Base-by-base conservation (phyloP, 1,140 invertebrate species). In the Zaprionus capensis region DNA sequence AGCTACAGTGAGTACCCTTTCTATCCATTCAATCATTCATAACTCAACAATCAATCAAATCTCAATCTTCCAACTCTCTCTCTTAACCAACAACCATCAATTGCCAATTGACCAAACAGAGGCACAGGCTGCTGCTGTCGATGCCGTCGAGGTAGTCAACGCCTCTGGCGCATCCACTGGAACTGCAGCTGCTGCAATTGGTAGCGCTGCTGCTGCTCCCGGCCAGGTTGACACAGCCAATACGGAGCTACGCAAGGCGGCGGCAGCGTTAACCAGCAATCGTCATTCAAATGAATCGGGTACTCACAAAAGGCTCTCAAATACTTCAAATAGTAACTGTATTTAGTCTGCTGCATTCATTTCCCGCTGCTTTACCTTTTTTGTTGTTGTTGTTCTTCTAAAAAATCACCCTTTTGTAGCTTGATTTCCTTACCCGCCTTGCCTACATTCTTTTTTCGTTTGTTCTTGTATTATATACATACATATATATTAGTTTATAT, bases 231-330 rank as follows among this genome's bases (percentile, higher is more conserved):
- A 87, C 31, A 11, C 31, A 26, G 53, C 75, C 58, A 91, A 91
- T 66, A 87, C 88, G 76, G 91, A 92, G 70, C 76, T 92, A 70
- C 91, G 90, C 53, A 91, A 80, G 59, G 82, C 71, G 14, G 80
- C 77, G 14, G 77, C 77, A 58, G 73, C 71, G 7, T 49, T 86
- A 58, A 86, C 72, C 74, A 91, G 66, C 75, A 92, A 92, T 85
- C 91, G 91, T 17, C 91, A 91, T 81, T 92, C 91, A 61, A 92
- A 92, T 65, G 91, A 92, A 92, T 92, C 91, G 76, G 91, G 91
- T 92, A 92, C 69, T 81, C 51, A 34, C 28, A 34, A 34, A 11
- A 34, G 9, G 31, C 31, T 34, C 9, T 34, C 0, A 34, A 34
- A 34, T 34, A 31, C 28, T 31, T 31, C 2, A 28, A 2, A 15